phyloP scores from a whole-genome alignment of 2,888 invertebrate species.

The Ophion ellenae region DNA sequence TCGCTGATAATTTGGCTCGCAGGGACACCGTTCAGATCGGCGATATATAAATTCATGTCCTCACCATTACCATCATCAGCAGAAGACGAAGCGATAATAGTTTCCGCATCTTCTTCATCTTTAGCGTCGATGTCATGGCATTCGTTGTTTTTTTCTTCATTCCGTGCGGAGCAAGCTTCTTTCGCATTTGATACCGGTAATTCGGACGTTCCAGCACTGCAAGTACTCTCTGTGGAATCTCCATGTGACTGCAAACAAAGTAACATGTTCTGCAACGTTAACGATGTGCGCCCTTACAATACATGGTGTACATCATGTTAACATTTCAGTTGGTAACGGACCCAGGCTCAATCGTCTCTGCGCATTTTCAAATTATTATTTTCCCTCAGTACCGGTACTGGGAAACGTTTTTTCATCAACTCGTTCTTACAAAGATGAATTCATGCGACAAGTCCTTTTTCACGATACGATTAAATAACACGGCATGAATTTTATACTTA shows the following conservation, averaged over 20 bases:
- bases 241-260: conserved; percentile 34
- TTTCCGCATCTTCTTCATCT: conserved; percentile 31
- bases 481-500: conserved; percentile 4
- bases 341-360: conserved; percentile 23
- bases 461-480: conserved; percentile 11
- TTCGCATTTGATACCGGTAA: conserved; percentile 40
- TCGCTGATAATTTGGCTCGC: conserved; percentile 35
- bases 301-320: conserved; percentile 31
- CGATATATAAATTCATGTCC: conserved; percentile 38
- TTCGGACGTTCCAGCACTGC: conserved; percentile 43
- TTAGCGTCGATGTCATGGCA: conserved; percentile 28
- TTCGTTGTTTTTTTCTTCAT: conserved; percentile 40
- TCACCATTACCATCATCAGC: conserved; percentile 37
- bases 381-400: conserved; percentile 20
- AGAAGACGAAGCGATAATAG: conserved; percentile 32
- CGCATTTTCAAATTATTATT: conserved; percentile 24
- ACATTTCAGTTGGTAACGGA: conserved; percentile 35
- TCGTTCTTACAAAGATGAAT: conserved; percentile 41
- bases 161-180: conserved; percentile 28
- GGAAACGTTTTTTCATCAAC: conserved; percentile 32
- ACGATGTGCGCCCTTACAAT: conserved; percentile 26
- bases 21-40: conserved; percentile 34
- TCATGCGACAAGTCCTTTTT: conserved; percentile 18
- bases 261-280: conserved; percentile 23
- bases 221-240: conserved; percentile 34